Conservation (phyloP, 2,888 invertebrate genomes). For the Heliconius sara region DNA sequence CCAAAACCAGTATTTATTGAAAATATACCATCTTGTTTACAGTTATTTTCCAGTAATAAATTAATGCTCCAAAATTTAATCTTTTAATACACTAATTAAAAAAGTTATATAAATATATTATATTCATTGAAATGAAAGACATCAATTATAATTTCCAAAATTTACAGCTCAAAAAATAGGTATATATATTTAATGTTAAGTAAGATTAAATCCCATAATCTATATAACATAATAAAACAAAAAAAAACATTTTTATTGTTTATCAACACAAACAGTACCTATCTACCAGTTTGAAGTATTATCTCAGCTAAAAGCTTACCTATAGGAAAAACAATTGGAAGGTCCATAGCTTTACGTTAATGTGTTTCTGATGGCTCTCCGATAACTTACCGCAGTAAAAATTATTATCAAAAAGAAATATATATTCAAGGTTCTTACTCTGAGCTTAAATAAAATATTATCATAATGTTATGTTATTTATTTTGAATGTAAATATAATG, state of each 20-base stretch:
- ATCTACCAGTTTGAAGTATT: slow-evolving; percentile 7
- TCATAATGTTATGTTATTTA: no score
- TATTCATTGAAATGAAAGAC: background rate
- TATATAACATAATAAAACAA: background rate
- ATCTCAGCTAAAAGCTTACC: slow-evolving; percentile 28
- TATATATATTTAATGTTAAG: background rate
- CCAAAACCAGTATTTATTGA: slow-evolving; percentile 21
- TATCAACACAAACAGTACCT: no score
- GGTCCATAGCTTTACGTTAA: slow-evolving; percentile 65
- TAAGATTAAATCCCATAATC: background rate
- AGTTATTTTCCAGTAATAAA: slow-evolving; percentile 28
- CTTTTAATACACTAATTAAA: slow-evolving; percentile 5
- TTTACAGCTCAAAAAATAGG: background rate
- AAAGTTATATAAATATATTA: background rate
- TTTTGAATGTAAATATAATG: background rate
- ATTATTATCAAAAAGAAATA: slow-evolving; percentile 54
- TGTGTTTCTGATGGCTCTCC: slow-evolving; percentile 81
- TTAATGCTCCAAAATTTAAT: slow-evolving; percentile 13
- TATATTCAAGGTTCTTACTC: background rate
- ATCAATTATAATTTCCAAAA: slow-evolving; percentile 7
- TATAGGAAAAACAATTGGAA: slow-evolving; percentile 42
- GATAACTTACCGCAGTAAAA: slow-evolving; percentile 72
- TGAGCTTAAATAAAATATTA: background rate
- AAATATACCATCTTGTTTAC: slow-evolving; percentile 19
- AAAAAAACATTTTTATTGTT: background rate